phyloP scores from a whole-genome alignment of 2,113 vertebrate species.

The Fulica atra region DNA sequence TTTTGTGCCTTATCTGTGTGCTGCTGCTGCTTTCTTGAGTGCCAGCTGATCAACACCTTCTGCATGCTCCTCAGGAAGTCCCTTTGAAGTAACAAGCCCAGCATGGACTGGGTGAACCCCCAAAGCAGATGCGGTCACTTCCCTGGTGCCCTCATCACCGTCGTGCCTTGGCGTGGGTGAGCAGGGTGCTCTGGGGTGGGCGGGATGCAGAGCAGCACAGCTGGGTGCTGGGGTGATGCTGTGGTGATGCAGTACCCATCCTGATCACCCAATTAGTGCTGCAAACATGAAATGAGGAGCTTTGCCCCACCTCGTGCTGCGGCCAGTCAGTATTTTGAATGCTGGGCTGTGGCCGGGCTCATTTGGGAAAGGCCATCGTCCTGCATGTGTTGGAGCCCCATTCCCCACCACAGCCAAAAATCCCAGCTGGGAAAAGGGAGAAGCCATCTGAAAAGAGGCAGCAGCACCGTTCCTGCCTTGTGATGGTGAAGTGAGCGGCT shows the following conservation, averaged over 20 bases:
- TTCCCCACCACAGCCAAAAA: not conserved
- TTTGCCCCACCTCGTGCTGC: not conserved
- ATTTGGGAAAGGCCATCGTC: not conserved
- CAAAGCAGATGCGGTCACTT: not conserved
- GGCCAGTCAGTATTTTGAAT: not conserved
- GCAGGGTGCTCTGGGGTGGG: rapidly evolving
- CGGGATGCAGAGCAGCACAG: not conserved
- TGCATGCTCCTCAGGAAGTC: not conserved
- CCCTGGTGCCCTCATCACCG: rapidly evolving
- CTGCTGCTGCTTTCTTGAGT: not conserved
- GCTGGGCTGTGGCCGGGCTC: not conserved
- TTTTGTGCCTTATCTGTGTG: not conserved
- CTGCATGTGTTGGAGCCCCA: rapidly evolving
- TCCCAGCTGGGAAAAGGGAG: not conserved
- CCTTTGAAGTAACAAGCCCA: not conserved
- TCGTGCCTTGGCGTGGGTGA: not conserved
- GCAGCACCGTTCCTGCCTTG: not conserved
- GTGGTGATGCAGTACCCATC: not conserved
- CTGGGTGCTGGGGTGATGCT: not conserved
- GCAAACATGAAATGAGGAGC: rapidly evolving
- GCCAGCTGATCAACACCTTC: not conserved
- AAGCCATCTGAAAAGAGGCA: not conserved
- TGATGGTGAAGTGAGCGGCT: not conserved
- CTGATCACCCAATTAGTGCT: not conserved
- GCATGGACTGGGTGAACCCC: not conserved